These are phyloP conservation scores for Phyllotreta striolata DNA, from an alignment of 2,888 invertebrate species.

Conservation along the genomic window DNA sequence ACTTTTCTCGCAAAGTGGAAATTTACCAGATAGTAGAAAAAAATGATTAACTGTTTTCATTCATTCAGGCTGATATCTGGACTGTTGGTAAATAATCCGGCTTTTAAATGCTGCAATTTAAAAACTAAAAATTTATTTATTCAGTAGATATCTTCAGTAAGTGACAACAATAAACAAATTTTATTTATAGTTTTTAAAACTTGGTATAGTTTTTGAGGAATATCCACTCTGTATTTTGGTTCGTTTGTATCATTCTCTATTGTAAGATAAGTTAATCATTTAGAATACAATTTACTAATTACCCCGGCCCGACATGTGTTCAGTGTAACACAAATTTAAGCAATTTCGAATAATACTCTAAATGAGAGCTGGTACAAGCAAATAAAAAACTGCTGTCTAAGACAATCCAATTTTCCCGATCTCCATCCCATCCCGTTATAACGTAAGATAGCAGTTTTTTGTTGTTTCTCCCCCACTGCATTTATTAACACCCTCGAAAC, in stretches of 20 bases:
- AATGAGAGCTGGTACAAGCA: too few species aligned
- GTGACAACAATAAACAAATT: too few species aligned
- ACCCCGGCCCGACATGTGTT: slow-evolving; percentile 39
- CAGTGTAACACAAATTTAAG: slow-evolving; percentile 39
- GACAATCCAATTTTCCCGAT: slow-evolving; percentile 1
- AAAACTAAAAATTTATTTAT: too few species aligned
- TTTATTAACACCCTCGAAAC: slow-evolving; percentile 43
- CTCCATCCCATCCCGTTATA: slow-evolving; percentile 1
- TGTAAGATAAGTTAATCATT: slow-evolving; percentile 3
- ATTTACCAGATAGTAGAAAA: slow-evolving; percentile 20
- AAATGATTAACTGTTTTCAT: slow-evolving; percentile 27
- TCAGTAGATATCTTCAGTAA: too few species aligned
- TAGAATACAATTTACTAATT: slow-evolving; percentile 42
- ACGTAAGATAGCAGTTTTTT: slow-evolving; percentile 26
- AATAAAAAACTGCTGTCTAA: too few species aligned
- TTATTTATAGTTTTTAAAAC: too few species aligned
- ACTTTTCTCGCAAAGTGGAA: slow-evolving; percentile 31
- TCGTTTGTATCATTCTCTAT: too few species aligned
- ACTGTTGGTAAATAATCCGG: neutral
- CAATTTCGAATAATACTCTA: slow-evolving; percentile 39
- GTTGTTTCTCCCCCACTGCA: slow-evolving; percentile 43
- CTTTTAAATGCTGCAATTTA: too few species aligned
- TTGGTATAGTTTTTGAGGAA: too few species aligned
- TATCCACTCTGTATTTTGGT: too few species aligned
- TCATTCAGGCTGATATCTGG: slow-evolving; percentile 12